These are phyloP conservation scores for Climacteris rufus DNA, from an alignment of 2,113 vertebrate species.

Conservation along the genomic window DNA sequence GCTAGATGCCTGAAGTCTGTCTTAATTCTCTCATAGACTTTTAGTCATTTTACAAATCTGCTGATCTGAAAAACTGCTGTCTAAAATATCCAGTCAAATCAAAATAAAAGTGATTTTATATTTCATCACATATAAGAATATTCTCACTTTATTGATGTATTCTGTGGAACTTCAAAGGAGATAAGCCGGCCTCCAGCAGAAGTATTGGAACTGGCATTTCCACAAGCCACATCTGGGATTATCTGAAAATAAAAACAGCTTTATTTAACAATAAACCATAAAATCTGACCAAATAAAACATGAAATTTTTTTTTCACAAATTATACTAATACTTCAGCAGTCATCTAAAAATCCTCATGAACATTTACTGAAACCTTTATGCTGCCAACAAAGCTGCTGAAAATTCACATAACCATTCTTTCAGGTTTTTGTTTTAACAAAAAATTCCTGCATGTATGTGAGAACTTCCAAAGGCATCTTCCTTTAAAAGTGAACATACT, in stretches of 20 bases:
- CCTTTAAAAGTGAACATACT: background rate
- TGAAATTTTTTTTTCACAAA: background rate
- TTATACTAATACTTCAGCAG: background rate
- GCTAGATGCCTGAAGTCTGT: background rate
- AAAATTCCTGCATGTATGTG: background rate
- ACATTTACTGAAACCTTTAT: background rate
- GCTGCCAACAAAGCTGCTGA: background rate
- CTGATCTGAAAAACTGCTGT: background rate
- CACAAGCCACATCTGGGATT: conserved; percentile 83
- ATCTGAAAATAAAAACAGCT: conserved; percentile 70
- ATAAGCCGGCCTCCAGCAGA: conserved; percentile 85
- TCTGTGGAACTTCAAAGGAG: conserved; percentile 89
- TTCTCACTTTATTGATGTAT: conserved; percentile 93
- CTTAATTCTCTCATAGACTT: background rate
- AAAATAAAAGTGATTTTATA: background rate
- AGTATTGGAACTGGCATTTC: conserved; percentile 85
- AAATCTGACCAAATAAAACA: background rate
- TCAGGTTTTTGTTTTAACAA: background rate
- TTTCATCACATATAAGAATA: background rate
- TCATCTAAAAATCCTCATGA: background rate
- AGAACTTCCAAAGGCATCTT: background rate
- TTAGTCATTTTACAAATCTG: background rate
- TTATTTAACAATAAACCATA: background rate
- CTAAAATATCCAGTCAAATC: background rate
- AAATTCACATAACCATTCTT: background rate